Conservation (phyloP, 2,888 invertebrate genomes). For the Caenorhabditis afra region DNA sequence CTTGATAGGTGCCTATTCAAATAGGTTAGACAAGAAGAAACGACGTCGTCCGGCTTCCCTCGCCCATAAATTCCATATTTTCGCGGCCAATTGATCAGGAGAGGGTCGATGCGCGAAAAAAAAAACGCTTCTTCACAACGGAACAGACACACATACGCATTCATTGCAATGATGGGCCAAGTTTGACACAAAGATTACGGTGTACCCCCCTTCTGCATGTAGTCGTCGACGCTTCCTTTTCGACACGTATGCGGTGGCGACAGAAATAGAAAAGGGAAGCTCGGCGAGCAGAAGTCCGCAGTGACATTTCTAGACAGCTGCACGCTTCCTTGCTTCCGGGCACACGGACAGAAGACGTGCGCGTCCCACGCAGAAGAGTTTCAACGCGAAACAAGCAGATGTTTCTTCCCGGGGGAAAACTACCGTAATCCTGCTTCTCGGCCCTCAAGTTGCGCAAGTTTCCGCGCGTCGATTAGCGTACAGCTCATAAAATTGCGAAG, state of each 20-base stretch:
- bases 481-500: slow-evolving; percentile 46
- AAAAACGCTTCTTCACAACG: slow-evolving; percentile 7
- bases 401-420: no score
- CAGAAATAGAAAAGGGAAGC: no score
- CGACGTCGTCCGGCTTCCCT: not conserved
- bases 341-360: no score
- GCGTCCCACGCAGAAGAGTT: no score
- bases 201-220: not conserved
- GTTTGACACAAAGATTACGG: slow-evolving; percentile 15
- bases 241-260: no score
- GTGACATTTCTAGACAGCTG: no score
- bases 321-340: no score
- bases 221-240: no score
- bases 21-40: slow-evolving; percentile 26
- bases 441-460: no score
- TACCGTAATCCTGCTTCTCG: no score
- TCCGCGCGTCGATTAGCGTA: slow-evolving; percentile 38
- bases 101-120: slow-evolving; percentile 35
- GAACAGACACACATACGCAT: not conserved
- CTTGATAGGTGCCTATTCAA: slow-evolving; percentile 57
- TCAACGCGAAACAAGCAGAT: no score
- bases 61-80: slow-evolving; percentile 50
- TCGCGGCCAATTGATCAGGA: slow-evolving; percentile 51
- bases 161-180: slow-evolving; percentile 1
- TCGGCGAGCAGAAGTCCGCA: no score